Conservation (phyloP, 2,113 vertebrate species). For the Takifugu flavidus region DNA sequence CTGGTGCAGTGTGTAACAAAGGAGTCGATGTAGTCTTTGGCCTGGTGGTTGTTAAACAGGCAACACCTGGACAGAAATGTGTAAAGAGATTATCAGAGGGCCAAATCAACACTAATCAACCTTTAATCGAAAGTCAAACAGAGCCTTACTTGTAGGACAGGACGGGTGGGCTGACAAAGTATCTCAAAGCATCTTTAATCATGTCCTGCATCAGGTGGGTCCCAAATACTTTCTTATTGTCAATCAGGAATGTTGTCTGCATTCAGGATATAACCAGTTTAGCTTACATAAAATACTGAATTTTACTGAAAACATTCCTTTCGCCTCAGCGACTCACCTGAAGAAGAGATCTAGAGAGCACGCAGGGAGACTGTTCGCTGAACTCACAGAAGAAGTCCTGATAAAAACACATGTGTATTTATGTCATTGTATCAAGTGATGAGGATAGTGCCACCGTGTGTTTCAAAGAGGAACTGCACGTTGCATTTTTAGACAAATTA, state of each 20-base stretch:
- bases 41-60: conserved; percentile 96
- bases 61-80: conserved; percentile 81
- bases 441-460: too few relatives aligned
- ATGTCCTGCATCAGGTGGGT: conserved; percentile 98
- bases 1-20: conserved; percentile 96
- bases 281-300: neutral
- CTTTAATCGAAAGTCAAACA: neutral
- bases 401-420: conserved; percentile 4
- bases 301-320: neutral
- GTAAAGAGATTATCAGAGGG: neutral
- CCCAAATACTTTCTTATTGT: conserved; percentile 98
- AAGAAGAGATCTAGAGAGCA: conserved; percentile 94
- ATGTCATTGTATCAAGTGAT: too few relatives aligned
- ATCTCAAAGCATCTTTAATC: conserved; percentile 95
- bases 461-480: too few relatives aligned
- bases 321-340: conserved; percentile 76
- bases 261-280: conserved; percentile 40
- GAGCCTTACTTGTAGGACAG: conserved; percentile 92
- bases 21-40: conserved; percentile 98
- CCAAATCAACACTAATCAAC: neutral
- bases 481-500: too few relatives aligned
- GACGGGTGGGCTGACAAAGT: conserved; percentile 96
- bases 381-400: conserved; percentile 99
- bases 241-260: conserved; percentile 95
- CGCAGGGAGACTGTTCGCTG: conserved; percentile 97